Evolutionary conservation across 2,888 invertebrate genomes (phyloP), one percentile per base, ranked within the genome.

Genomic region (Camptogramma bilineatum): DNA sequence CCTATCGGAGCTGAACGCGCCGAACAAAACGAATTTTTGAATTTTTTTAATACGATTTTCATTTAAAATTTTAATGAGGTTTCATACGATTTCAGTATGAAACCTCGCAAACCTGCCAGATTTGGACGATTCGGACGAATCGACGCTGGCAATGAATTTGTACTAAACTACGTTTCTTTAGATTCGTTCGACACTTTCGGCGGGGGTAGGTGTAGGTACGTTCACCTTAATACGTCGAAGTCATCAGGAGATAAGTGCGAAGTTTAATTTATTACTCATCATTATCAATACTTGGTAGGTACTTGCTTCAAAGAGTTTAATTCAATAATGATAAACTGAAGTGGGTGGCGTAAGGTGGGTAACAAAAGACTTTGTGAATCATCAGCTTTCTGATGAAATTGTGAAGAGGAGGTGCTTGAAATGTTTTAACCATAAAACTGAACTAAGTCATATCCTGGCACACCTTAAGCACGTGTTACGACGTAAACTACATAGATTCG

Each of bases 261-360:
- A 42, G 42, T 21, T 21, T 28, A 51, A 58, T 24, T 58, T 18
- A 46, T 52, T 8, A 31, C 9, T n/a, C 4, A 42, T 42, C 13
- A 44, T 44, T 16, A 44, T 44, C 10, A 16, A 42, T 42, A 24
- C 24, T 24, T n/a, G n/a, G n/a, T n/a, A 31, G 9, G 31, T 52
- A 44, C 39, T 58, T 31, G 31, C 28, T 52, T 60, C 52, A 52
- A 51, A 58, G 58, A 44, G 28, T 34, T 55, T 57, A 10, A 57
- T 44, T 42, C 48, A 48, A 51, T 58, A 48, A 51, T 58, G 51
- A 58, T 42, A 58, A 51, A 44, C 42, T 53, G 21, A 60, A 21
- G 47, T 52, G 47, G 34, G 4, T 21, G 44, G n/a, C 31, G n/a
- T 44, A 16, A 52, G 31, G 46, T 51, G 13, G 17, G 16, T 17